Evolutionary conservation across 2,888 invertebrate genomes (phyloP), one percentile per base, ranked within the genome.

Genomic region (Lobophora halterata): DNA sequence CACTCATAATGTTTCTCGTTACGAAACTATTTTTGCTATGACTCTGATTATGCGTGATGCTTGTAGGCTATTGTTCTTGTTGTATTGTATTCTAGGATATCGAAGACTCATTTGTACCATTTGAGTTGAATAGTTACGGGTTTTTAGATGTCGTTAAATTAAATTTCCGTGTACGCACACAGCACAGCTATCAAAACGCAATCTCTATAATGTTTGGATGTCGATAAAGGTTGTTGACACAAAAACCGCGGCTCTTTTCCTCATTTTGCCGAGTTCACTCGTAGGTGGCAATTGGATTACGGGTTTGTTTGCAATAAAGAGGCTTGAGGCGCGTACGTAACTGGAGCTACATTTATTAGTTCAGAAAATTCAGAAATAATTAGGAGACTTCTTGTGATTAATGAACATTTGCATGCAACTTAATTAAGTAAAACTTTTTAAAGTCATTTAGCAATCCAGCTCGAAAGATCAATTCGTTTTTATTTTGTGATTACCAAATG

Each of bases 1-100:
- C 55, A 47, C 54, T 46, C 61, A 65, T 64, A 64, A 59, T 58
- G 53, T 53, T 47, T 50, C 53, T 62, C 46, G 46, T 54, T 57
- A 61, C 48, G 39, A 51, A 51, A 48, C 35, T 61, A 57, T 61
- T 63, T 61, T 58, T 49, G 54, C 52, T 46, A 28, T 29, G 46
- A 40, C 44, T 52, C 52, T 44, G 52, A 50, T 59, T 61, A 49
- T 26, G 16, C 26, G 34, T 20, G 20, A 34, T 34, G 9, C 13
- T 27, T 9, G 33, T 12, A 18, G 21, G 21, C 16, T 38, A 26
- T 26, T 26, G 31, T 37, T 20, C 5, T 21, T 7, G 2, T 19
- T 21, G 11, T 5, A 11, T 24, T 28, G 8, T 35, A 23, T 16
- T 20, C n/a, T n/a, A n/a, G n/a, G 11, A 4, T 38, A 21, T 3